Conservation (phyloP, 1,140 invertebrate species). For the Ruditapes philippinarum region DNA sequence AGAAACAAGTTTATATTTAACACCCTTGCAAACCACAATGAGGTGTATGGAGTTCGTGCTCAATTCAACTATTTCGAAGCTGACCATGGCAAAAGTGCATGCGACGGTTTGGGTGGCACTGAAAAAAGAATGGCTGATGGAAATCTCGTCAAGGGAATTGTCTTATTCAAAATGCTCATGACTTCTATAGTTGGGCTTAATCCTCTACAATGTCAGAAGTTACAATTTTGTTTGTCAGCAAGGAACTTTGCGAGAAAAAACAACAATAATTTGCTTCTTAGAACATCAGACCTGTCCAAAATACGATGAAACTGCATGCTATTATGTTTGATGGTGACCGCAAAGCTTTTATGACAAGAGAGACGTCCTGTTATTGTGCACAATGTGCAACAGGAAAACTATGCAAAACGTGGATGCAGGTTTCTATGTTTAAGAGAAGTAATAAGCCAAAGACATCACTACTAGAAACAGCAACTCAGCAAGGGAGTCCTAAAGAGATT, state of each 20-base stretch:
- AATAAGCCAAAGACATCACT: too few relatives aligned
- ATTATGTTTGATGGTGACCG: not conserved
- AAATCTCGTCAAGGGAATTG: not conserved
- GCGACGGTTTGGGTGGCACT: slow-evolving; percentile 50
- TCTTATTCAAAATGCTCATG: slow-evolving; percentile 52
- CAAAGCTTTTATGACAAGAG: not conserved
- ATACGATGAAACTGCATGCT: slow-evolving; percentile 63
- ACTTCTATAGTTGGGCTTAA: slow-evolving; percentile 54
- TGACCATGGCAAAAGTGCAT: slow-evolving; percentile 66
- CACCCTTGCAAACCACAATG: slow-evolving; percentile 37
- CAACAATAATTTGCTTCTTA: not conserved
- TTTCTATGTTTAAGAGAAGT: too few relatives aligned
- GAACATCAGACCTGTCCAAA: slow-evolving; percentile 2
- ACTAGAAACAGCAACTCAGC: too few relatives aligned
- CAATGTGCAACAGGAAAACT: too few relatives aligned
- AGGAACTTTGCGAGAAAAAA: not conserved
- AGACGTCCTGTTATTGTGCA: slow-evolving; percentile 55
- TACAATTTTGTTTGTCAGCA: slow-evolving; percentile 22
- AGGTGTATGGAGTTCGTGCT: not conserved
- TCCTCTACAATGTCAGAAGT: not conserved
- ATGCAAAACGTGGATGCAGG: too few relatives aligned
- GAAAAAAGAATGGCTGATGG: slow-evolving; percentile 60
- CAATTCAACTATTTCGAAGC: slow-evolving; percentile 64
- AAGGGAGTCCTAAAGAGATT: too few relatives aligned
- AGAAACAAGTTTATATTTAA: slow-evolving; percentile 57